These are phyloP conservation scores for Myioborus melanocephalus DNA, from an alignment of 2,797 vertebrate genomes.

Conservation along the genomic window DNA sequence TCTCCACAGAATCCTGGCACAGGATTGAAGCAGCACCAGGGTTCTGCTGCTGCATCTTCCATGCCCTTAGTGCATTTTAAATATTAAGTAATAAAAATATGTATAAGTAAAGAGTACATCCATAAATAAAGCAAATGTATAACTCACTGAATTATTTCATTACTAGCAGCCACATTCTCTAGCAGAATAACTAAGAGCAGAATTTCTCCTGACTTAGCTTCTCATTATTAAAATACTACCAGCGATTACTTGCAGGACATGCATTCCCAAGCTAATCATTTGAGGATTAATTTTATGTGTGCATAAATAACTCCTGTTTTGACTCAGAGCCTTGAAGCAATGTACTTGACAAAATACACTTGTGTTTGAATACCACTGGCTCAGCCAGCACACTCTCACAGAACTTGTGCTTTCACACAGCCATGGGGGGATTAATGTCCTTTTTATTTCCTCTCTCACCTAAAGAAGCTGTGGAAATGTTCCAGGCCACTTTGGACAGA, in stretches of 20 bases:
- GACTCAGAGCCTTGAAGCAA: neutral
- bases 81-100: constrained; percentile 72
- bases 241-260: constrained; percentile 18
- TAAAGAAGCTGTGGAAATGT: neutral
- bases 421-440: neutral
- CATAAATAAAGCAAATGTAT: constrained; percentile 60
- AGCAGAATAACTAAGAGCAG: neutral
- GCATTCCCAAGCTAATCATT: constrained; percentile 15
- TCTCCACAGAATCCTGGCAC: neutral
- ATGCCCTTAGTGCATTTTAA: constrained; percentile 49
- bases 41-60: neutral
- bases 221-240: neutral
- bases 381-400: neutral
- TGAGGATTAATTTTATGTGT: constrained; percentile 19
- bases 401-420: neutral
- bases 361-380: neutral
- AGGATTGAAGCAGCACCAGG: neutral
- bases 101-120: constrained; percentile 57
- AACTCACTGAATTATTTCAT: constrained; percentile 64
- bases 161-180: constrained; percentile 10
- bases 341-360: neutral
- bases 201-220: constrained; percentile 14
- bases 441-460: neutral
- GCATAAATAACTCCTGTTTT: constrained; percentile 34
- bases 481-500: neutral